These are phyloP conservation scores for Cinclus mexicanus DNA, from an alignment of 2,113 vertebrate genomes.

Conservation along the genomic window DNA sequence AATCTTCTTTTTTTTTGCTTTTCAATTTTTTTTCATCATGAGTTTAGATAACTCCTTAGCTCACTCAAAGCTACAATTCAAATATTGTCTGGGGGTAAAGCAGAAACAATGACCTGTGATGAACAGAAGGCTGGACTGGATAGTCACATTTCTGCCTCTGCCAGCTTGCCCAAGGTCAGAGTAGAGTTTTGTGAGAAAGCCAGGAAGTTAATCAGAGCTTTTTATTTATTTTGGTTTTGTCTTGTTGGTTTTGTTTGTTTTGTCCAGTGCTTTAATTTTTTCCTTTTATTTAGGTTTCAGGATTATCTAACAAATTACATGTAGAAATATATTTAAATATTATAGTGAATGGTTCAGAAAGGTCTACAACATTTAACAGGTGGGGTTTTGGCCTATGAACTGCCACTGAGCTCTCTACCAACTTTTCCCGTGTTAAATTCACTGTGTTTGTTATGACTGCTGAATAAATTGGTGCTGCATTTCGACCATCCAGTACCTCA, in stretches of 20 bases:
- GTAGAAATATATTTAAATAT: not conserved
- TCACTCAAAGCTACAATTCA: not conserved
- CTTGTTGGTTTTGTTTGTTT: not conserved
- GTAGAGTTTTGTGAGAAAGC: not conserved
- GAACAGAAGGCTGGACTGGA: not conserved
- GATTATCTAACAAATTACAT: not conserved
- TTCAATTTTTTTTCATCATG: not conserved
- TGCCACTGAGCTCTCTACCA: not conserved
- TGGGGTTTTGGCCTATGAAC: not conserved
- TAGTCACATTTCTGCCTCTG: not conserved
- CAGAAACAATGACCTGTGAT: not conserved
- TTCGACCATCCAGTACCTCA: not conserved
- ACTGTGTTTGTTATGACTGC: not conserved
- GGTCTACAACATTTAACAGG: not conserved
- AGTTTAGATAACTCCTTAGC: not conserved
- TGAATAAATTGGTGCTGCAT: not conserved
- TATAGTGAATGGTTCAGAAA: not conserved
- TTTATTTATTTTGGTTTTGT: not conserved
- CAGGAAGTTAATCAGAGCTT: not conserved
- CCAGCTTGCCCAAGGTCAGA: not conserved
- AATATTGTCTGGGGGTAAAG: not conserved
- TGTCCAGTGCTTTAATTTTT: not conserved
- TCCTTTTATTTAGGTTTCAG: not conserved
- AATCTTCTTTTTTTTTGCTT: not conserved
- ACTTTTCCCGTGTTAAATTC: not conserved